Evolutionary conservation across 2,797 vertebrate genomes (phyloP), one percentile per base, ranked within the genome.

Genomic region (Heterohyrax brucei): DNA sequence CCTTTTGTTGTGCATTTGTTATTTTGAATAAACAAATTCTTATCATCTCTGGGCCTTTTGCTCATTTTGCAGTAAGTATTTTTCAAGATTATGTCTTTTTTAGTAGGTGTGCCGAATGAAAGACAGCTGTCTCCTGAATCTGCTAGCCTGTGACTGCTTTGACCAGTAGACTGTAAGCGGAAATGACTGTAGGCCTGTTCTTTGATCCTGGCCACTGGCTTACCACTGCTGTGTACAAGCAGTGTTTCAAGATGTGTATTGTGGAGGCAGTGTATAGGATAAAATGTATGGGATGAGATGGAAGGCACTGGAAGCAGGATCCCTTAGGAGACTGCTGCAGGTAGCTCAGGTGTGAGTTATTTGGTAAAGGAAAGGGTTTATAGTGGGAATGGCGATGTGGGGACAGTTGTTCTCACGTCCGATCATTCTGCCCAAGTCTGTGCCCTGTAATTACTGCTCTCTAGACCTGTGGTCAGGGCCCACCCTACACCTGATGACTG

Each of bases 321-420:
- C 50, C 56, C 33, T 64, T 66, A 68, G 22, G 48, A 84, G 28
- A 44, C 66, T 44, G 14, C 30, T 77, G 56, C 7, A 48, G 4
- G 4, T 39, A 53, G 62, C 50, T 85, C 21, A 24, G 61, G 19
- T 39, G 0, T 81, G 91, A 76, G 33, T 85, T 90, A 46, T 33
- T 73, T 77, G 83, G 66, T 64, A 96, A 86, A 86, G 59, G 79
- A 86, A 87, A 85, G 44, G 62, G 22, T 33, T 76, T 80, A 10
- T 82, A 66, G 62, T 50, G 16, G 44, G 8, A 46, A 61, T 86
- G 82, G 70, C 92, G 95, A 79, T 16, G 21, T 92, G 44, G 75
- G 50, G 50, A 81, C 53, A 62, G 70, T 48, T 73, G 89, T 95
- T 68, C 95, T 91, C n/a, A 10, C 12, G 16, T 77, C 39, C 72